Conservation (phyloP, 1,140 invertebrate species). For the Lamellibrachia luymesi region DNA sequence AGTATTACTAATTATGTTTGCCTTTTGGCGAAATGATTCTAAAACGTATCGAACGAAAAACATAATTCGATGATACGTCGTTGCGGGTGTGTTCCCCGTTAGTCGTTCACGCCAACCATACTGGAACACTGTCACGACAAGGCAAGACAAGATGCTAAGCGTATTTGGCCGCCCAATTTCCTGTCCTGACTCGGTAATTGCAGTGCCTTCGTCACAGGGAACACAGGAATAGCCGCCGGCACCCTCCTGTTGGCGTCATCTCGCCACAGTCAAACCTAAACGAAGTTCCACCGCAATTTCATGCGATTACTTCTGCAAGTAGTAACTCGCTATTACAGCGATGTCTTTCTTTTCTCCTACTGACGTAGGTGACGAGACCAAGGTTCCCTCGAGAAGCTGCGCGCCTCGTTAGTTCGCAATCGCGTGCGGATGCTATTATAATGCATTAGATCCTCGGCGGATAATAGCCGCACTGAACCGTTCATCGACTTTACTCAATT, state of each 20-base stretch:
- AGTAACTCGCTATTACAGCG: background rate
- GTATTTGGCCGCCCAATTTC: background rate
- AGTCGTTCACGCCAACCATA: background rate
- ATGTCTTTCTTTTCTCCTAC: background rate
- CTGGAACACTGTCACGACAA: background rate
- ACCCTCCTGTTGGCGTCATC: background rate
- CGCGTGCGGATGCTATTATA: background rate
- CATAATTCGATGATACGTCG: too few species aligned
- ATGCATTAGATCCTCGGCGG: background rate
- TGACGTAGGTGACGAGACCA: background rate
- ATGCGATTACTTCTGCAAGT: background rate
- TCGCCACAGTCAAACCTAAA: background rate
- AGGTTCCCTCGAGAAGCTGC: background rate
- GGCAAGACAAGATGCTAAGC: background rate
- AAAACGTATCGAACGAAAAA: too few species aligned
- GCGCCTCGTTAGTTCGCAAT: background rate
- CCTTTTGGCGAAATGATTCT: too few species aligned
- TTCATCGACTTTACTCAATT: background rate
- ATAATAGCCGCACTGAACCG: background rate
- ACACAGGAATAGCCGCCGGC: background rate
- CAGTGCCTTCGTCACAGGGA: background rate
- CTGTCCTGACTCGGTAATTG: background rate
- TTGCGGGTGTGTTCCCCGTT: background rate
- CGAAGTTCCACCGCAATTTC: background rate
- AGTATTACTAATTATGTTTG: too few species aligned